Base-by-base conservation (phyloP, 2,888 invertebrate genomes). In the Eupithecia subfuscata region DNA sequence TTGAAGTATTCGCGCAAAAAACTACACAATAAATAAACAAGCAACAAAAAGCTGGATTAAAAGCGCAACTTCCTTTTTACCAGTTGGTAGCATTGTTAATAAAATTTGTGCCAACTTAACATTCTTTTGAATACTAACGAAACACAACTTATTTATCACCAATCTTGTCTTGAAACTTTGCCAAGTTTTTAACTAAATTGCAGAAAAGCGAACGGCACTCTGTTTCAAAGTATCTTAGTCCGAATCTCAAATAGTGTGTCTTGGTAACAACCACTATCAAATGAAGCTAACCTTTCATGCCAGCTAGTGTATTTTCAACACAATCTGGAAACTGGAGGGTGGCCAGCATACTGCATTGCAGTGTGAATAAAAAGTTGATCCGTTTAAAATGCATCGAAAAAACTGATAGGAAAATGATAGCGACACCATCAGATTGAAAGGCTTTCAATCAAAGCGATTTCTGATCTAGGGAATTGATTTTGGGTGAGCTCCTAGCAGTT, bases 311-410 rank as follows among this genome's bases (percentile, higher is more conserved):
- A 89, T 91, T 92, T 90, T 87, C 86, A 87, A 89, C 88, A 90
- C 91, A 92, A 92, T 93, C 88, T 91, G 80, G 84, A 85, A 90
- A 84, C 91, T 94, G 94, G 94, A 94, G 85, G 81, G 77, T 75
- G 87, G 93, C 94, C 93, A 93, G 92, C 83, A 86, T 88, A 87
- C 65, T 72, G 70, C 65, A 68, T 43, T 52, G 68, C 68, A 69
- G 73, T 22, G 22, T 40, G 64, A 34, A 60, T 71, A 68, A 71
- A 70, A 73, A 70, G 63, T 70, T 71, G 69, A 40, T 25, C 34
- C 22, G 25, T 68, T 25, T n/a, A 68, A 68, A 68, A 22, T 25
- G 40, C 43, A 68, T 68, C 14, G 43, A 43, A 16, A 37, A 43
- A 37, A 37, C 30, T 70, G 64, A 74, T 71, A 37, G 64, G 60